Conservation (phyloP, 2,113 vertebrate species). For the Cyrtonyx montezumae region DNA sequence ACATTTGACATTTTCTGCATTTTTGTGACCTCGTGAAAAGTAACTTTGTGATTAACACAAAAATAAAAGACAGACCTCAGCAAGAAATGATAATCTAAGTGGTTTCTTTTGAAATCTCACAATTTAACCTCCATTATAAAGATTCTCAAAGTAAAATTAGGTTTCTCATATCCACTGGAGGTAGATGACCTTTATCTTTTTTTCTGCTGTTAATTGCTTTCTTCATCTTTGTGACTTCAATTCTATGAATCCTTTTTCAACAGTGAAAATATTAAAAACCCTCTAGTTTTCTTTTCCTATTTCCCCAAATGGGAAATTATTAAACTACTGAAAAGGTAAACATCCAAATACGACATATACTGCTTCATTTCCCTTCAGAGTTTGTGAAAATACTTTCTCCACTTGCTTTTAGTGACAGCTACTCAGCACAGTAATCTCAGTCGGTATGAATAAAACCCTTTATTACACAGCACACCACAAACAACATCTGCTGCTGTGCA, state of each 20-base stretch:
- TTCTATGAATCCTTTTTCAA: background rate
- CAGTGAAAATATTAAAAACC: background rate
- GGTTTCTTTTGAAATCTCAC: background rate
- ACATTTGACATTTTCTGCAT: constrained; percentile 10
- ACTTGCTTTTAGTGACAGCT: background rate
- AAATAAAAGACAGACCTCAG: background rate
- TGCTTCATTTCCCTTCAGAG: background rate
- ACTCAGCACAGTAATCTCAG: background rate
- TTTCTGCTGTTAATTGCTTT: constrained; percentile 11
- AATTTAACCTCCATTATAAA: constrained; percentile 9
- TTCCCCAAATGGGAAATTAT: background rate
- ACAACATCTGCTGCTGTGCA: constrained; percentile 8
- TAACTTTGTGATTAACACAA: constrained; percentile 1
- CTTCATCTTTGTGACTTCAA: background rate
- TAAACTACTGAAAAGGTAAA: background rate
- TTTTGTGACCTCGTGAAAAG: constrained; percentile 15
- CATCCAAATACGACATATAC: background rate
- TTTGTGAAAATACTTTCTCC: background rate
- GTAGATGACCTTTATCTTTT: background rate
- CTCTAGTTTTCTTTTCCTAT: background rate
- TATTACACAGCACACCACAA: background rate
- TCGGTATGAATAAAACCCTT: background rate
- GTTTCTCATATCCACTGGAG: background rate
- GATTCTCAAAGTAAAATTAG: background rate
- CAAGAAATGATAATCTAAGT: constrained; percentile 6